These are phyloP conservation scores for Drosophila vallismaia DNA, from an alignment of 2,888 invertebrate genomes.

Conservation along the genomic window DNA sequence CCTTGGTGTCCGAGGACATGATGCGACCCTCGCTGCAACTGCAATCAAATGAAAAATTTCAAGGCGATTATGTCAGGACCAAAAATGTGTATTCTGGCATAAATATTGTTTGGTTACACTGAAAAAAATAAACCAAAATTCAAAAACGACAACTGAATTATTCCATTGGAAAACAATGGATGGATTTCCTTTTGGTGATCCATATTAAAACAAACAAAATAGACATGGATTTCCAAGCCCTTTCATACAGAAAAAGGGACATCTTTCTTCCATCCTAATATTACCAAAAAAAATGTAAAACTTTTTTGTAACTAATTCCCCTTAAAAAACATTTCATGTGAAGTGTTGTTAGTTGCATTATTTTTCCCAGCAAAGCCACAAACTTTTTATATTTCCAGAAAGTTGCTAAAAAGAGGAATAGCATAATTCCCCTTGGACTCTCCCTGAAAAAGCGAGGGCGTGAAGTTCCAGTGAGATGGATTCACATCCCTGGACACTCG, in stretches of 20 bases:
- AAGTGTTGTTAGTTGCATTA: slow-evolving; percentile 17
- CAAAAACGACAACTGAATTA: not conserved
- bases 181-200: no score
- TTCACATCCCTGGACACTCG: slow-evolving; percentile 10
- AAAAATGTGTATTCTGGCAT: slow-evolving; percentile 16
- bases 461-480: slow-evolving; percentile 20
- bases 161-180: no score
- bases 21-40: slow-evolving; percentile 97
- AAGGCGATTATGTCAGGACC: slow-evolving; percentile 10
- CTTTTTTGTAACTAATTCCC: no score
- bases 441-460: slow-evolving; percentile 26
- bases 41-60: slow-evolving; percentile 31
- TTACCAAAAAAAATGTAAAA: not conserved
- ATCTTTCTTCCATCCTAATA: not conserved
- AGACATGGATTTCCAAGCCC: no score
- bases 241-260: no score
- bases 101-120: not conserved
- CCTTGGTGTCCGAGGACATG: slow-evolving; percentile 94
- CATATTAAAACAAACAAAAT: no score
- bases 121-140: not conserved
- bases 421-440: slow-evolving; percentile 24
- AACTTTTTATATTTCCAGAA: slow-evolving; percentile 51
- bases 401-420: slow-evolving; percentile 45
- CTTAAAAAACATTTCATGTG: not conserved
- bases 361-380: slow-evolving; percentile 28